phyloP scores from a whole-genome alignment of 2,888 invertebrate genomes.

The Dryobota labecula region DNA sequence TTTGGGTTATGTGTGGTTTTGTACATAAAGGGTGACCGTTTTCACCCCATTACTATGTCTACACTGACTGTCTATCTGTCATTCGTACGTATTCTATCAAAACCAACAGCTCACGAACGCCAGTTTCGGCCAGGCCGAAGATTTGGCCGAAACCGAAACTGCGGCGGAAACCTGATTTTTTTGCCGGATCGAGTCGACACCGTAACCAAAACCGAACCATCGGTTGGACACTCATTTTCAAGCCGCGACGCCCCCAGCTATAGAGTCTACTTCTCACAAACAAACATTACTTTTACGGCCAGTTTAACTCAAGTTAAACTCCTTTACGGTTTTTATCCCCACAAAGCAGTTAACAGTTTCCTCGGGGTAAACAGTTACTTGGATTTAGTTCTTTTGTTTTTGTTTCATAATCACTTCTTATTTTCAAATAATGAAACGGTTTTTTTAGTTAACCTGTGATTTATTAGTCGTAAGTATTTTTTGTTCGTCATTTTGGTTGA shows the following conservation, averaged over 20 bases:
- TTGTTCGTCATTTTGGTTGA: not conserved
- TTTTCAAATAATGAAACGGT: not conserved
- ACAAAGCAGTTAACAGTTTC: constrained; percentile 43
- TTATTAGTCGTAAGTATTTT: not conserved
- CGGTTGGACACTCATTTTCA: not conserved
- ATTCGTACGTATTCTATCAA: too few species aligned
- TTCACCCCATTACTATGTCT: too few species aligned
- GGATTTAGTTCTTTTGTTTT: constrained; percentile 34
- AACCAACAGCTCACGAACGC: too few species aligned
- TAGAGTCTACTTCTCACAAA: constrained; percentile 25
- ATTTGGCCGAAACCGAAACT: too few species aligned
- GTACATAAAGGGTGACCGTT: too few species aligned
- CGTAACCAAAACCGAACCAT: too few species aligned
- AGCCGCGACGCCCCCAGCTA: not conserved
- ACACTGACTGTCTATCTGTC: too few species aligned
- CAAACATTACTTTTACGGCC: constrained; percentile 51
- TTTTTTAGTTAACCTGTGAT: constrained; percentile 1
- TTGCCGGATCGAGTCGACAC: too few species aligned
- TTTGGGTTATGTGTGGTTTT: too few species aligned
- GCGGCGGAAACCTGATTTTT: too few species aligned
- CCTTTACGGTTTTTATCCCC: constrained; percentile 36
- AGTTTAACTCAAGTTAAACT: constrained; percentile 46
- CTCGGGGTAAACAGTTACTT: constrained; percentile 18
- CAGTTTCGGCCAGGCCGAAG: too few species aligned
- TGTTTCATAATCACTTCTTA: constrained; percentile 28